A percentile compares a stretch with the other conserved stretches of the same genome.
These are phyloP conservation scores for Cephus runcator DNA, from an alignment of 2,888 invertebrate species.

Conservation along the genomic window DNA sequence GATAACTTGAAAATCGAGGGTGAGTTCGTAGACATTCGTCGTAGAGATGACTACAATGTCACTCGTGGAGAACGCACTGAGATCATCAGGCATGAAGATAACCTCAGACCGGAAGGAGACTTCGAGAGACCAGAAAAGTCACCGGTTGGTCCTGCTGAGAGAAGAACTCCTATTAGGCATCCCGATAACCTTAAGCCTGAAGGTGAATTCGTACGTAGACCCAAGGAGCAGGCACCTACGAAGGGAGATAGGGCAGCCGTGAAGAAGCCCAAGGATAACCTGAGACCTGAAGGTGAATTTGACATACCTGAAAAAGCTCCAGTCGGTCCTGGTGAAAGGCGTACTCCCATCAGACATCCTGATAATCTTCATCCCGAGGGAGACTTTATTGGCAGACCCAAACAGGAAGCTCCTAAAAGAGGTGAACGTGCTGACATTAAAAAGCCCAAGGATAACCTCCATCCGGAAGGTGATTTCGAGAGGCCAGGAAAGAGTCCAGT, in stretches of 20 bases:
- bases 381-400: slow-evolving; percentile 64
- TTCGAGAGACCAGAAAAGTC: slow-evolving; percentile 69
- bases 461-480: slow-evolving; percentile 68
- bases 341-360: slow-evolving; percentile 67
- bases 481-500: slow-evolving; percentile 62
- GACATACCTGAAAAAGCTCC: slow-evolving; percentile 65
- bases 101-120: slow-evolving; percentile 74
- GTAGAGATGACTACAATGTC: slow-evolving; percentile 72
- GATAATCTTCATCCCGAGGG: slow-evolving; percentile 72
- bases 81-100: slow-evolving; percentile 74
- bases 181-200: slow-evolving; percentile 70
- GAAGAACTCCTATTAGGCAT: slow-evolving; percentile 51
- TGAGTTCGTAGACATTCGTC: slow-evolving; percentile 71
- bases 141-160: slow-evolving; percentile 61
- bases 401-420: slow-evolving; percentile 40
- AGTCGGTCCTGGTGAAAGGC: slow-evolving; percentile 64
- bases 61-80: slow-evolving; percentile 74
- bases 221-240: slow-evolving; percentile 26
- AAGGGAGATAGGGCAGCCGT: slow-evolving; percentile 64
- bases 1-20: slow-evolving; percentile 69
- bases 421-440: slow-evolving; percentile 61
- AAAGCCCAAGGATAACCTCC: slow-evolving; percentile 66
- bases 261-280: slow-evolving; percentile 66
- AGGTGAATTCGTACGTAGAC: slow-evolving; percentile 61
- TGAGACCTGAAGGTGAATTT: slow-evolving; percentile 67